A percentile compares a stretch with the other conserved stretches of the same genome.
These are phyloP conservation scores for Meloidogyne hapla DNA, from an alignment of 1,140 invertebrate species.

Conservation along the genomic window DNA sequence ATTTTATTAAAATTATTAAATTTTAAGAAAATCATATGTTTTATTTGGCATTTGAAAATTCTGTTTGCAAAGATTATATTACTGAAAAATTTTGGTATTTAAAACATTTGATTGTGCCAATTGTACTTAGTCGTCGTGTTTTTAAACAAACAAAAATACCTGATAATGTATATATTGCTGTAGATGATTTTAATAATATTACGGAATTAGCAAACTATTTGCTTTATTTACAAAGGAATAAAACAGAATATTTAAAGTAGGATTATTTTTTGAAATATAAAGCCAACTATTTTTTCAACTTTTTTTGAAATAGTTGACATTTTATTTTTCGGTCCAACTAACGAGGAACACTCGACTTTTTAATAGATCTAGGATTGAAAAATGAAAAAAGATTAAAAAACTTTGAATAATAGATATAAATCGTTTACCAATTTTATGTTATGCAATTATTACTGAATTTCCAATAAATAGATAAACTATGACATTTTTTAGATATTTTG, in stretches of 20 bases:
- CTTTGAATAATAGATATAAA: too few species aligned
- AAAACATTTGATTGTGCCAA: slow-evolving; percentile 20
- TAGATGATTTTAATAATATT: slow-evolving; percentile 12
- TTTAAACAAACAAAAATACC: slow-evolving; percentile 7
- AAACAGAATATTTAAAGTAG: slow-evolving; percentile 14
- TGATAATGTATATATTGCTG: slow-evolving; percentile 19
- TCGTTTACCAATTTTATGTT: too few species aligned
- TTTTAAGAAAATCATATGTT: slow-evolving; percentile 70
- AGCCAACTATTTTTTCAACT: too few species aligned
- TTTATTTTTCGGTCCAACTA: too few species aligned
- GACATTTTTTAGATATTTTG: slow-evolving; percentile 7
- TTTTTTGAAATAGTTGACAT: too few species aligned
- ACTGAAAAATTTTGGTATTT: slow-evolving; percentile 54
- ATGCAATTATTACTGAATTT: too few species aligned
- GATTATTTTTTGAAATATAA: too few species aligned
- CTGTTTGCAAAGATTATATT: slow-evolving; percentile 51
- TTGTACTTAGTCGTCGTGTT: slow-evolving; percentile 13
- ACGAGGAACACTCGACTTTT: too few species aligned
- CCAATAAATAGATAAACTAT: too few species aligned
- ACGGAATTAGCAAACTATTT: slow-evolving; percentile 10
- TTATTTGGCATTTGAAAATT: slow-evolving; percentile 75
- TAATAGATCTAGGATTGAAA: too few species aligned
- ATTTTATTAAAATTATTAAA: too few species aligned
- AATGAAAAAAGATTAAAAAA: too few species aligned
- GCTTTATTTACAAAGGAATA: background rate